Conservation (phyloP, 2,797 vertebrate species). For the Hippoglossus hippoglossus region DNA sequence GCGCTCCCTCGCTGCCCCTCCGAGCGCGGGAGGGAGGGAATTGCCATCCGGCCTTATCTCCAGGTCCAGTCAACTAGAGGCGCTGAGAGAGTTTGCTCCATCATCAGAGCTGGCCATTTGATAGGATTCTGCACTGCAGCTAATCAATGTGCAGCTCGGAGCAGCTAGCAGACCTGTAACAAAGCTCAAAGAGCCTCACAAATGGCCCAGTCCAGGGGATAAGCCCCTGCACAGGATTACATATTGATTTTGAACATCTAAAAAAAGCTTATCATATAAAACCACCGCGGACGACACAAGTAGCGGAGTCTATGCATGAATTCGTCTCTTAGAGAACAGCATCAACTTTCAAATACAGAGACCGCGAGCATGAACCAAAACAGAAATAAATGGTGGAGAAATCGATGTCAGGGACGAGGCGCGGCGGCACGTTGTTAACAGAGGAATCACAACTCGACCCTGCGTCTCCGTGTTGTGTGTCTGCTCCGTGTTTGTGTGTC, state of each 20-base stretch:
- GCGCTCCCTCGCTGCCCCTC: constrained; percentile 9
- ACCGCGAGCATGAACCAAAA: constrained; percentile 76
- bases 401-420: constrained; percentile 82
- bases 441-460: too few species aligned
- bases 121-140: constrained; percentile 93
- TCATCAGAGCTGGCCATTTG: constrained; percentile 92
- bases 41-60: constrained; percentile 89
- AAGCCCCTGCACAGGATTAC: constrained; percentile 98
- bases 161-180: constrained; percentile 87
- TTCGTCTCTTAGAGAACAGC: constrained; percentile 87
- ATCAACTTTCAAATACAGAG: constrained; percentile 89
- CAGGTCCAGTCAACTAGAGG: constrained; percentile 91
- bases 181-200: constrained; percentile 97
- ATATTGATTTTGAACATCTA: constrained; percentile 97
- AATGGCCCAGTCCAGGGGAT: constrained; percentile 93
- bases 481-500: too few species aligned
- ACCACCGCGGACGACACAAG: constrained; percentile 89
- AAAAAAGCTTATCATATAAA: constrained; percentile 93
- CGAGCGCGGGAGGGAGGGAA: too few species aligned
- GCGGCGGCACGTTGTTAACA: too few species aligned
- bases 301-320: constrained; percentile 91
- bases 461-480: too few species aligned
- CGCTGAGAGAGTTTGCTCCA: constrained; percentile 91
- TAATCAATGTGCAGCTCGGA: constrained; percentile 94
- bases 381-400: constrained; percentile 72